A percentile compares a stretch with the other conserved stretches of the same genome.
These are phyloP conservation scores for Tetrapedia diversipes DNA, from an alignment of 2,888 invertebrate genomes.

Conservation along the genomic window DNA sequence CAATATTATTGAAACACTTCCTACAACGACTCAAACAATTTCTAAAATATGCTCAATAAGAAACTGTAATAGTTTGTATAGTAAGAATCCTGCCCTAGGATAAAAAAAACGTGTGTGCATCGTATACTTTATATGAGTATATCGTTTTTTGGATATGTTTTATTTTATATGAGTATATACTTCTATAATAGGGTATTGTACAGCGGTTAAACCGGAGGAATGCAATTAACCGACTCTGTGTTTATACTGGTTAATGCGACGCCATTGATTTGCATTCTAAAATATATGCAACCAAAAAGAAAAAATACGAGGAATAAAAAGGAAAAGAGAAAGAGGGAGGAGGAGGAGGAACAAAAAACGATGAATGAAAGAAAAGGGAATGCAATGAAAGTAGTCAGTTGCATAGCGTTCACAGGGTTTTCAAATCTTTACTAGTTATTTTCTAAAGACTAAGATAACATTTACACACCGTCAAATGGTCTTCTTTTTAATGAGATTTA, in stretches of 20 bases:
- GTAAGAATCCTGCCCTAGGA: slow-evolving; percentile 78
- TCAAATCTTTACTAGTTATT: slow-evolving; percentile 70
- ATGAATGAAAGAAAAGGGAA: slow-evolving; percentile 24
- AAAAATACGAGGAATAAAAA: slow-evolving; percentile 7
- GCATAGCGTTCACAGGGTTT: slow-evolving; percentile 74
- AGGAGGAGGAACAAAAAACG: slow-evolving; percentile 6
- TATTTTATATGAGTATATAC: slow-evolving; percentile 78
- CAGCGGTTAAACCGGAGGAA: slow-evolving; percentile 56
- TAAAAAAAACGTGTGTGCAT: slow-evolving; percentile 71
- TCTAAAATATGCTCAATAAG: slow-evolving; percentile 82
- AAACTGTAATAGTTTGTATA: slow-evolving; percentile 79
- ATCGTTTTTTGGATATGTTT: slow-evolving; percentile 77
- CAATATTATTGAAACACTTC: slow-evolving; percentile 79
- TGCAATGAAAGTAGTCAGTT: slow-evolving; percentile 66
- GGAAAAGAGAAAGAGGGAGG: not conserved
- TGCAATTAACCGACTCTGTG: slow-evolving; percentile 61
- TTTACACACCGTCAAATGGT: slow-evolving; percentile 66
- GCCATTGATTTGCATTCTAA: slow-evolving; percentile 59
- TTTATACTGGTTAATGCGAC: slow-evolving; percentile 60
- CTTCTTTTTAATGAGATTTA: slow-evolving; percentile 69
- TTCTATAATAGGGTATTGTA: slow-evolving; percentile 74
- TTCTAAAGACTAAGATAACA: slow-evolving; percentile 67
- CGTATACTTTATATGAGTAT: slow-evolving; percentile 77
- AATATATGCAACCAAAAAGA: slow-evolving; percentile 58
- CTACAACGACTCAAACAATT: slow-evolving; percentile 81